Evolutionary conservation across 1,140 invertebrate genomes (phyloP).

Genomic region (Drosophila chauvacae): DNA sequence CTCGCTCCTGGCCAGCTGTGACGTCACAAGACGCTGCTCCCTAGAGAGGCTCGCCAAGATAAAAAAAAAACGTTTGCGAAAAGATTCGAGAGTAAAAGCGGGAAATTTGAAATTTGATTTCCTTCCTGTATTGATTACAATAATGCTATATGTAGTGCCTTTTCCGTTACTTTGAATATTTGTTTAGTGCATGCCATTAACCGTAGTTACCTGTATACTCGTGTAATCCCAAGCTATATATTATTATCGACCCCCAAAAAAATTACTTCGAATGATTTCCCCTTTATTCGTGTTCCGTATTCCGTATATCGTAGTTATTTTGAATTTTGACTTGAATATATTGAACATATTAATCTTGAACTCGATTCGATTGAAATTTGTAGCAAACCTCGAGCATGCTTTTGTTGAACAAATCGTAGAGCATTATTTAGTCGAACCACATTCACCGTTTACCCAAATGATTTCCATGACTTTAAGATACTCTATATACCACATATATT

Average conservation of each 20-base stretch:
- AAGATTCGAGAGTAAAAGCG: constrained; percentile 4
- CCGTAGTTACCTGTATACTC: constrained; percentile 19
- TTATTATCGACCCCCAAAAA: not conserved
- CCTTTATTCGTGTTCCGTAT: constrained; percentile 12
- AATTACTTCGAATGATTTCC: constrained; percentile 1
- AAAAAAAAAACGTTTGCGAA: constrained; percentile 5
- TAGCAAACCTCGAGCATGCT: constrained; percentile 30
- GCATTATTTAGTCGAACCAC: constrained; percentile 43
- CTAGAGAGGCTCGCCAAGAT: constrained; percentile 30
- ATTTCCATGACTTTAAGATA: constrained; percentile 38
- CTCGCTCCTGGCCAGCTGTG: constrained; percentile 20
- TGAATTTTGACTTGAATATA: constrained; percentile 30
- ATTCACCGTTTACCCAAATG: constrained; percentile 43
- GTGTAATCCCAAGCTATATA: not conserved
- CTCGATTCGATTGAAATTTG: constrained; percentile 7
- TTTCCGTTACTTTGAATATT: constrained; percentile 15
- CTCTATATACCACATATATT: not conserved
- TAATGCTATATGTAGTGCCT: constrained; percentile 16
- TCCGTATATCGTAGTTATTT: constrained; percentile 31
- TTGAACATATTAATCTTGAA: not conserved
- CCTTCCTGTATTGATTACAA: constrained; percentile 18
- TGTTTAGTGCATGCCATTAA: constrained; percentile 35
- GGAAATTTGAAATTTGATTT: constrained; percentile 16
- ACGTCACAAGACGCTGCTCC: constrained; percentile 26
- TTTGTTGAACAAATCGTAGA: constrained; percentile 40